phyloP scores from a whole-genome alignment of 2,113 vertebrate species.

The Empidonax traillii region DNA sequence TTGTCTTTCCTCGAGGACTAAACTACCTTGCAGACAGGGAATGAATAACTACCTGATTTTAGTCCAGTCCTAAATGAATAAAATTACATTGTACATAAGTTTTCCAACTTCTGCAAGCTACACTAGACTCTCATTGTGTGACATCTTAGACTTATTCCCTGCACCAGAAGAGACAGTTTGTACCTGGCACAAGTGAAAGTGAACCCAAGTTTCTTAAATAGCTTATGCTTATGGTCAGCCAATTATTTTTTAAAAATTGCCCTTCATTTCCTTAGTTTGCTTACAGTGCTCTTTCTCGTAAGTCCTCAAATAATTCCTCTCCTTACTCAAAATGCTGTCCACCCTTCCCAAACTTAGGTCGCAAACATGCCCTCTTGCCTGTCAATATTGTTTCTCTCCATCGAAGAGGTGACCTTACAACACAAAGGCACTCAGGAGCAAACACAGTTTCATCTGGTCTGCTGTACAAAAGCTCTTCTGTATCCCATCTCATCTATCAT shows the following conservation, averaged over 20 bases:
- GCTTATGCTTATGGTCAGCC: not conserved
- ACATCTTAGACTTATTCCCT: not conserved
- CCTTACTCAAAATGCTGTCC: not conserved
- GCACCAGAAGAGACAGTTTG: not conserved
- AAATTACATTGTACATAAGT: not conserved
- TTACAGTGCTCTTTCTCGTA: not conserved
- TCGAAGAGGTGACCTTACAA: not conserved
- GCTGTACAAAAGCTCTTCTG: not conserved
- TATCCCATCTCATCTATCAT: constrained; percentile 14
- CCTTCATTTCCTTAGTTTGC: constrained; percentile 8
- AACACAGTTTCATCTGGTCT: not conserved
- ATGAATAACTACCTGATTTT: not conserved
- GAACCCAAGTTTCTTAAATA: constrained; percentile 6
- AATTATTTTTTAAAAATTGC: not conserved
- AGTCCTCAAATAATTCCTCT: not conserved
- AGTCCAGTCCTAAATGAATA: not conserved
- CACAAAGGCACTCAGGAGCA: not conserved
- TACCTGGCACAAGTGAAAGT: not conserved
- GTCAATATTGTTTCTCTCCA: not conserved
- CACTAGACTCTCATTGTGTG: not conserved
- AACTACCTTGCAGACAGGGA: not conserved
- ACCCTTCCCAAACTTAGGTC: not conserved
- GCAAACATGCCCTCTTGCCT: not conserved
- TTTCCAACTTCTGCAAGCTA: not conserved
- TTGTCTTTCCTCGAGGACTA: not conserved